A percentile compares a stretch with the other conserved stretches of the same genome.
Evolutionary conservation across 2,888 invertebrate genomes (phyloP).

Genomic region (Tanytarsus gracilentus): DNA sequence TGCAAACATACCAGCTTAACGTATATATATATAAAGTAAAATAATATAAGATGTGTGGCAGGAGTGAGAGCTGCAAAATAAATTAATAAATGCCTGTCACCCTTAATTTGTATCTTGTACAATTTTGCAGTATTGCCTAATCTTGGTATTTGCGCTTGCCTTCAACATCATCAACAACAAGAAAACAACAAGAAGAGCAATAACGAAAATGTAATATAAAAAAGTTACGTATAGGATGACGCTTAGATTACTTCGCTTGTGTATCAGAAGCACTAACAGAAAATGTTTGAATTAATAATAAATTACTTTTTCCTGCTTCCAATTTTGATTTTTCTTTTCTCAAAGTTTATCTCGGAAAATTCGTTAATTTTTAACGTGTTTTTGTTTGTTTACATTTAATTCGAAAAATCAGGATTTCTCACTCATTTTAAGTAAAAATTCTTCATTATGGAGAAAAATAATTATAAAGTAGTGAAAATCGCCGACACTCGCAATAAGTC

Average conservation of each 20-base stretch:
- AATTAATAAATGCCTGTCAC: constrained; percentile 32
- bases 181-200: constrained; percentile 5
- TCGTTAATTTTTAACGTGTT: too few species aligned
- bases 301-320: constrained; percentile 15
- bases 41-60: constrained; percentile 9
- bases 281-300: constrained; percentile 25
- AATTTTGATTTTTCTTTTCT: not conserved
- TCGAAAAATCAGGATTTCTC: too few species aligned
- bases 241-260: constrained; percentile 18
- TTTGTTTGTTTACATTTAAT: too few species aligned
- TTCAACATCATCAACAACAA: not conserved
- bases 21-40: too few species aligned
- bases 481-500: too few species aligned
- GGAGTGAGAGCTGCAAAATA: constrained; percentile 30
- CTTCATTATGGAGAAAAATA: too few species aligned
- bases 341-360: not conserved
- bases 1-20: too few species aligned
- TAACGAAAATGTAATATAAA: too few species aligned
- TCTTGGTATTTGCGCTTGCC: not conserved
- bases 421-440: too few species aligned
- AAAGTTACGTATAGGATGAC: constrained; percentile 23
- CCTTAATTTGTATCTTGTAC: constrained; percentile 30
- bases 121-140: constrained; percentile 25
- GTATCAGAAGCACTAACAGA: constrained; percentile 1
- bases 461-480: too few species aligned